Conservation (phyloP, 2,113 vertebrate species). For the Pleuronectes platessa region DNA sequence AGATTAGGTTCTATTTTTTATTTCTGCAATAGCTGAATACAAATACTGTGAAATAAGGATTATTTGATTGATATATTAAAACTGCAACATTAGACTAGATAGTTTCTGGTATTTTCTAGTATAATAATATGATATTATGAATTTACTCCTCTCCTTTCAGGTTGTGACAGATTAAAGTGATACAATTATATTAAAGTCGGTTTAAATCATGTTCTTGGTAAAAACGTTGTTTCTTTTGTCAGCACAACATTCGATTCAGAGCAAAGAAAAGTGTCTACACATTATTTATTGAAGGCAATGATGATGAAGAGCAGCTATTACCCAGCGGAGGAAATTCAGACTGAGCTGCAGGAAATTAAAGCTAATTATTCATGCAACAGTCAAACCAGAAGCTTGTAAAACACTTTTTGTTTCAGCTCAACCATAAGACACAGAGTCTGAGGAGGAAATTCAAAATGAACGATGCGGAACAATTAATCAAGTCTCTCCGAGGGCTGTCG, state of each 20-base stretch:
- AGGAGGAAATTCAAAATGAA: constrained; percentile 35
- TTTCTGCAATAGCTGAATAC: too few relatives aligned
- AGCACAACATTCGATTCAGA: not conserved
- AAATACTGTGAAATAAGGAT: not conserved
- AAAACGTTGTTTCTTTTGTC: too few relatives aligned
- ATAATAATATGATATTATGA: not conserved
- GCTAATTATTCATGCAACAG: constrained; percentile 44
- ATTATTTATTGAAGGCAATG: constrained; percentile 14
- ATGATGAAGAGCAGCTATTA: constrained; percentile 29
- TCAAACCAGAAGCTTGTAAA: constrained; percentile 34
- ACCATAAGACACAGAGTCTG: constrained; percentile 17
- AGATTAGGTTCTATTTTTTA: too few relatives aligned
- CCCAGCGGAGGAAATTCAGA: constrained; percentile 13
- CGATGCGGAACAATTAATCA: constrained; percentile 36
- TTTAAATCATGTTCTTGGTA: too few relatives aligned
- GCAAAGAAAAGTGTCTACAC: not conserved
- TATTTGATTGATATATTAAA: not conserved
- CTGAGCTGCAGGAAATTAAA: constrained; percentile 30
- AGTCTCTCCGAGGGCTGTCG: constrained; percentile 18
- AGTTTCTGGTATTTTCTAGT: not conserved
- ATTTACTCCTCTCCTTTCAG: not conserved
- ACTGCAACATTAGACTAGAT: not conserved
- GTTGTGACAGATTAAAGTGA: not conserved
- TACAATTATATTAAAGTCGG: not conserved
- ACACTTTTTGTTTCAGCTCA: constrained; percentile 29